A percentile compares a stretch with the other conserved stretches of the same genome.
Evolutionary conservation across 2,797 vertebrate species (phyloP).

Genomic region (Megaceryle alcyon): DNA sequence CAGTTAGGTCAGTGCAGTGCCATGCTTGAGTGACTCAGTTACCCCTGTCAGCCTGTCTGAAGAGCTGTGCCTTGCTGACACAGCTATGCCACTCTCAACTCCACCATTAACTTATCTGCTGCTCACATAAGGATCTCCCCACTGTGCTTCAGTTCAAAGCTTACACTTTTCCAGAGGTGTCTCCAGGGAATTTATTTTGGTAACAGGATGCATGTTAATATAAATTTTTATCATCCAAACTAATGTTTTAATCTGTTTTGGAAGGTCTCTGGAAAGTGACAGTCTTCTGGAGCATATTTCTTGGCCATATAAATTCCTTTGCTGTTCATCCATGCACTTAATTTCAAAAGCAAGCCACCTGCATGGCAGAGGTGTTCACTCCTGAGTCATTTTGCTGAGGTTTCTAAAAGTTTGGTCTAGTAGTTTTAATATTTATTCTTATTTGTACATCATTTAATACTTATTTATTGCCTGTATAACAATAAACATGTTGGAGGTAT

Average conservation of each 20-base stretch:
- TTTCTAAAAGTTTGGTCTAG: neutral
- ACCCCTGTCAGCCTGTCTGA: neutral
- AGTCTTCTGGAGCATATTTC: neutral
- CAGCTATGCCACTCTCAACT: neutral
- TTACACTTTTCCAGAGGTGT: neutral
- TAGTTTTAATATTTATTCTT: conserved; percentile 41
- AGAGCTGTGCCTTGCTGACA: neutral
- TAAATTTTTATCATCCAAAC: neutral
- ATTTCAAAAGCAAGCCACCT: neutral
- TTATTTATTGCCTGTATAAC: neutral
- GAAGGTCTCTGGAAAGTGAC: neutral
- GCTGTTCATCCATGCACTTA: neutral
- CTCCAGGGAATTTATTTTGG: neutral
- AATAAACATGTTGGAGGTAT: neutral
- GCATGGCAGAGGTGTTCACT: neutral
- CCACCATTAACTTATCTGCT: neutral
- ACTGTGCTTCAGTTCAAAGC: neutral
- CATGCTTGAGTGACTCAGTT: rapidly evolving
- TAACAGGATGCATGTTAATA: neutral
- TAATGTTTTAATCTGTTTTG: neutral
- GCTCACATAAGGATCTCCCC: neutral
- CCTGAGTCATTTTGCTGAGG: neutral
- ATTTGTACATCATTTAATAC: conserved; percentile 5
- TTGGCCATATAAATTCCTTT: neutral
- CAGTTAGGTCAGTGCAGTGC: neutral